A percentile compares a stretch with the other conserved stretches of the same genome.
phyloP scores from a whole-genome alignment of 1,140 invertebrate species.

The Metaphire vulgaris region DNA sequence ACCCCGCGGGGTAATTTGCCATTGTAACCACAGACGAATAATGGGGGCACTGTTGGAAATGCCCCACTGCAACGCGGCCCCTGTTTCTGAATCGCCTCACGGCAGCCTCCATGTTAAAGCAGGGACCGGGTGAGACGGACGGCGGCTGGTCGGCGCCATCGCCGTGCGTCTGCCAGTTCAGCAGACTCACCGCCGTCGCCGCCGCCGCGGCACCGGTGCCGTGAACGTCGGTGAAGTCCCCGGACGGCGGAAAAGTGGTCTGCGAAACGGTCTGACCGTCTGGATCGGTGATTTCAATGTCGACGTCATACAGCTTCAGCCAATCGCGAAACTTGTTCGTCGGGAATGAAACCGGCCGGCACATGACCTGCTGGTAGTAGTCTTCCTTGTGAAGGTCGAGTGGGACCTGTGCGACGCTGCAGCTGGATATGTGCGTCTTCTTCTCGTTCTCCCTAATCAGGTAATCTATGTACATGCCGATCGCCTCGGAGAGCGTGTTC shows the following conservation, averaged over 20 bases:
- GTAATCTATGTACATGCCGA: conserved; percentile 27
- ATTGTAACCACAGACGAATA: too few relatives aligned
- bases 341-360: conserved; percentile 24
- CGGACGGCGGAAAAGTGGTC: conserved; percentile 21
- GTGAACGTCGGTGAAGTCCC: background rate
- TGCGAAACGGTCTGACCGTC: conserved; percentile 23
- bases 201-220: too few relatives aligned
- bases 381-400: conserved; percentile 24
- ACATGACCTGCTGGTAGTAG: conserved; percentile 26
- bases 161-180: background rate
- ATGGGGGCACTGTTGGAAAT: too few relatives aligned
- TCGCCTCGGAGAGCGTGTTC: conserved; percentile 22
- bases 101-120: too few relatives aligned
- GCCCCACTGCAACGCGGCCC: too few relatives aligned
- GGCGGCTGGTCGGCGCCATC: background rate
- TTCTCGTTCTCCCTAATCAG: conserved; percentile 25
- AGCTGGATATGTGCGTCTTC: conserved; percentile 22
- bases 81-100: too few relatives aligned
- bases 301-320: conserved; percentile 25
- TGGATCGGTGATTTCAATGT: conserved; percentile 27
- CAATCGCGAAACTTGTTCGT: conserved; percentile 24
- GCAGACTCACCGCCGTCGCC: too few relatives aligned
- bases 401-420: conserved; percentile 4
- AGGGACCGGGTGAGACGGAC: too few relatives aligned
- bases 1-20: too few relatives aligned